phyloP scores from a whole-genome alignment of 1,140 invertebrate species.

The Sminthurides bifidus region DNA sequence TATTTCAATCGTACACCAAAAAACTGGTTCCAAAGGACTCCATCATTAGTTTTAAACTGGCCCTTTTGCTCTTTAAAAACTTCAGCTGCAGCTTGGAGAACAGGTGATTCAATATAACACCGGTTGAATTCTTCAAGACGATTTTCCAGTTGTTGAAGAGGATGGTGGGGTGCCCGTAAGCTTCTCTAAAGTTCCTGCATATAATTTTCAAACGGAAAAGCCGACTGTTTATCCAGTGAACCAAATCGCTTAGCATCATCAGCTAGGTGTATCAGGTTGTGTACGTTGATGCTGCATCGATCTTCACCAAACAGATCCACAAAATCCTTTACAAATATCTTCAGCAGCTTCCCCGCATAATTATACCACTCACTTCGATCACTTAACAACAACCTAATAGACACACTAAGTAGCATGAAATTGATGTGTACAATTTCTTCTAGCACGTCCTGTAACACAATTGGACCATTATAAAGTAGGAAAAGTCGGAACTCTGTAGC shows the following conservation, averaged over 20 bases:
- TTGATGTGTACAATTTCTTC: neutral
- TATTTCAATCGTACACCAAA: too few species aligned
- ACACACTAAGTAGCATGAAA: constrained; percentile 9
- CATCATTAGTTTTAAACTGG: too few species aligned
- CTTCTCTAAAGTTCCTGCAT: constrained; percentile 9
- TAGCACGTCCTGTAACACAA: constrained; percentile 7
- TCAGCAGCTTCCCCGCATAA: constrained; percentile 5
- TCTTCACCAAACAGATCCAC: constrained; percentile 8
- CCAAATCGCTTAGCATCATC: constrained; percentile 20
- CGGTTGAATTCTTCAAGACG: too few species aligned
- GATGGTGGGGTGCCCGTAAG: constrained; percentile 1
- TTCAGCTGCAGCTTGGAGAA: too few species aligned
- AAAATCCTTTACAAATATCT: constrained; percentile 5
- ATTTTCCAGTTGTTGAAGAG: constrained; percentile 8
- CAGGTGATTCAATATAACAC: too few species aligned
- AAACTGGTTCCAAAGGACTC: too few species aligned
- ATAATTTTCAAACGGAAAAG: constrained; percentile 25
- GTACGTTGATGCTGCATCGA: constrained; percentile 15
- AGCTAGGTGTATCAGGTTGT: constrained; percentile 17
- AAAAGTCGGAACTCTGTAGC: constrained; percentile 19
- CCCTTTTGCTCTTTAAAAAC: too few species aligned
- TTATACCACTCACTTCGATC: neutral
- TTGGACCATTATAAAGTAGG: constrained; percentile 13
- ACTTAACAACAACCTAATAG: constrained; percentile 7
- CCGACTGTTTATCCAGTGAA: constrained; percentile 9